Evolutionary conservation across 2,888 invertebrate genomes (phyloP).

Genomic region (Nemurella pictetii): DNA sequence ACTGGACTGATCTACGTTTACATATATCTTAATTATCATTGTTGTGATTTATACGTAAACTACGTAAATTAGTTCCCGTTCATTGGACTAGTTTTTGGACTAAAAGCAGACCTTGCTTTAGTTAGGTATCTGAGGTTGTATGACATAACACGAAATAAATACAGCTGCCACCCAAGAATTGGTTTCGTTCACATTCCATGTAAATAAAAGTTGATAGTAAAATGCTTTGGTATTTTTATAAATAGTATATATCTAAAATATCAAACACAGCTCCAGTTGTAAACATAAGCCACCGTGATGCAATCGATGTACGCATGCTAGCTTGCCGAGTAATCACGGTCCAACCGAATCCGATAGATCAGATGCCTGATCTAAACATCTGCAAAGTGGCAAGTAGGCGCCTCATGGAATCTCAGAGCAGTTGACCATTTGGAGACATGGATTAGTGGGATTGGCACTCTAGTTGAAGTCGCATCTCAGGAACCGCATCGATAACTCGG

Average conservation of each 20-base stretch:
- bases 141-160: neutral
- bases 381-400: no score
- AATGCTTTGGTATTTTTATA: neutral
- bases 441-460: no score
- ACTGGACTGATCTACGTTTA: neutral
- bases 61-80: neutral
- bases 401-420: no score
- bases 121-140: neutral
- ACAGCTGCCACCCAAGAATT: neutral
- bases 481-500: no score
- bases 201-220: neutral
- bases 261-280: neutral
- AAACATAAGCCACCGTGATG: neutral
- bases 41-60: neutral
- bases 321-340: no score
- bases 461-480: no score
- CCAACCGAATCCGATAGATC: no score
- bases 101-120: neutral
- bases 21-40: neutral
- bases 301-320: no score
- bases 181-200: neutral
- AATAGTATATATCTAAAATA: neutral
- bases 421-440: no score
- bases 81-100: neutral
- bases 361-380: no score